Evolutionary conservation across 2,113 vertebrate genomes (phyloP).

Genomic region (Chloropsis cyanopogon): DNA sequence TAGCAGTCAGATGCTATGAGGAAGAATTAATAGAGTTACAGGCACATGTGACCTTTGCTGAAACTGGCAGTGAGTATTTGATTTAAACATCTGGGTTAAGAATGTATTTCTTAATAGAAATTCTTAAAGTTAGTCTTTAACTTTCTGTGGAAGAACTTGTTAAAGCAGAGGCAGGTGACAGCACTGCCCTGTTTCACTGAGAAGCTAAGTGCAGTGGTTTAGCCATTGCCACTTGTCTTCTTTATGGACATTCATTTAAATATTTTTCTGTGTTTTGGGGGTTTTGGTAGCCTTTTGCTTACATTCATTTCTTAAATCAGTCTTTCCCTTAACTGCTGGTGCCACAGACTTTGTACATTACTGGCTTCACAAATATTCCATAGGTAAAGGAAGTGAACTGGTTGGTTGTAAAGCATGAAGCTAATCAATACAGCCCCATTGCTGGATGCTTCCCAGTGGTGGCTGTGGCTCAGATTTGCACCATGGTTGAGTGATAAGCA

Average conservation of each 20-base stretch:
- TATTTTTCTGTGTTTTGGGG: not conserved
- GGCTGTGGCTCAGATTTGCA: not conserved
- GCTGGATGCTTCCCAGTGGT: not conserved
- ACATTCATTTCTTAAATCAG: not conserved
- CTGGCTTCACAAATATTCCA: not conserved
- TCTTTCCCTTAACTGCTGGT: not conserved
- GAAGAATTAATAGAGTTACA: not conserved
- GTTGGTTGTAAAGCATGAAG: not conserved
- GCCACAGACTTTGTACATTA: not conserved
- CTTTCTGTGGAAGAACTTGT: not conserved
- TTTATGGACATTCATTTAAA: not conserved
- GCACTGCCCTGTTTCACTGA: not conserved
- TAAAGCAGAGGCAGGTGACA: not conserved
- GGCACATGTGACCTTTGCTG: not conserved
- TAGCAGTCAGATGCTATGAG: not conserved
- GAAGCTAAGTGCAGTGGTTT: not conserved
- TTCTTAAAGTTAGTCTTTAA: not conserved
- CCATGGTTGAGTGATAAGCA: not conserved
- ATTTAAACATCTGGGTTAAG: not conserved
- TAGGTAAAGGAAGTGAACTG: not conserved
- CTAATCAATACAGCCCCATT: not conserved
- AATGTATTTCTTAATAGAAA: not conserved
- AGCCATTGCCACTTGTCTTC: not conserved
- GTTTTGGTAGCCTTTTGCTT: not conserved
- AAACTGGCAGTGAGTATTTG: not conserved